These are phyloP conservation scores for Varecia variegata DNA, from an alignment of 2,797 vertebrate genomes.

Conservation along the genomic window DNA sequence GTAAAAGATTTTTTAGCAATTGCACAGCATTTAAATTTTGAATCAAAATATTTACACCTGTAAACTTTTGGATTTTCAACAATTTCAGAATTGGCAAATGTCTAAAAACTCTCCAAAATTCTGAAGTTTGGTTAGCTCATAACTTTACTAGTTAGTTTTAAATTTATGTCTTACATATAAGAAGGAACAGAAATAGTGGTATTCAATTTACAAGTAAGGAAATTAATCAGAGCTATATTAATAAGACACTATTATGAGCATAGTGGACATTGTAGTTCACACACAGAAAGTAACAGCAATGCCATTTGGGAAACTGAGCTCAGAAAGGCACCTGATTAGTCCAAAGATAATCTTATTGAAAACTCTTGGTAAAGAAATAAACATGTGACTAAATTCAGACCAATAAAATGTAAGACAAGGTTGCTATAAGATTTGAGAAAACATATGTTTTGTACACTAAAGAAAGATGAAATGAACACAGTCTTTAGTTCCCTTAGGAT, in stretches of 20 bases:
- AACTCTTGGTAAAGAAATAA: background rate
- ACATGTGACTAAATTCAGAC: background rate
- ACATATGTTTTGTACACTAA: background rate
- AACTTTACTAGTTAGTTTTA: background rate
- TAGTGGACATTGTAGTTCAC: background rate
- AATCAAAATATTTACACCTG: background rate
- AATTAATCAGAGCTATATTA: background rate
- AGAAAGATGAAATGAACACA: background rate
- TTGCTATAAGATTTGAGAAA: background rate
- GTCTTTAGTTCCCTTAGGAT: background rate
- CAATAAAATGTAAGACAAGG: background rate
- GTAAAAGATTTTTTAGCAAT: background rate
- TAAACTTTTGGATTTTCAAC: background rate
- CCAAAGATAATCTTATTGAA: background rate
- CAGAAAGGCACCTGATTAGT: background rate
- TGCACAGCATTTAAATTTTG: background rate
- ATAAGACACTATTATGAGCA: background rate
- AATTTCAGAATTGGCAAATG: background rate
- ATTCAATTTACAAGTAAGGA: background rate
- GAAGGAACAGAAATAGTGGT: background rate
- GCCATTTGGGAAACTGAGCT: background rate
- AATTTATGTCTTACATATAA: background rate
- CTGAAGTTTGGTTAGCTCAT: background rate
- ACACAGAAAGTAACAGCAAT: background rate
- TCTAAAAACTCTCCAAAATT: background rate